Base-by-base conservation (phyloP, 2,888 invertebrate species). In the Idaea aversata region DNA sequence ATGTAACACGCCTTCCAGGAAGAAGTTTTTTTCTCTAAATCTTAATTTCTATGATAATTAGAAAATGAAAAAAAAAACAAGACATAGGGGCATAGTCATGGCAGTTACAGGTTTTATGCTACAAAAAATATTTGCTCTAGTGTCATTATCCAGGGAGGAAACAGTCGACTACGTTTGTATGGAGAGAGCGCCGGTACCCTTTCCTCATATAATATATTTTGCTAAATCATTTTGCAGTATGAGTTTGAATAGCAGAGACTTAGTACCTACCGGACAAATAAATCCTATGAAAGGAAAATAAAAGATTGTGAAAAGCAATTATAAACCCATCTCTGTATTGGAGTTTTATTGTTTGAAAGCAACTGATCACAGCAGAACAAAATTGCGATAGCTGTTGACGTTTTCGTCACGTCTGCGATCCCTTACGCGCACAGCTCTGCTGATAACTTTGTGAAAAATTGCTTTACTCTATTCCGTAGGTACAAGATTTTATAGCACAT, bases 351-450 rank as follows among this genome's bases (percentile, higher is more conserved):
- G 84, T 85, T 75, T 76, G 75, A 72, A 73, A 78, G 79, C 74
- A 61, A 64, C 64, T 64, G 64, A 63, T 65, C 66, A 62, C 81
- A 77, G 81, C 77, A 76, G 77, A 81, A 83, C 85, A 83, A 86
- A 85, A 86, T 81, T 82, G 83, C 78, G 72, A 80, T 77, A 77
- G 75, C 73, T 77, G 75, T 78, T 78, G 74, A 75, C 74, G 68
- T 75, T 77, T 74, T 70, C 69, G 83, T 82, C 87, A 86, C 87
- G 87, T 84, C 77, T 73, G 78, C 81, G 84, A 87, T 87, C 86
- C 79, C 82, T 83, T 82, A 82, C 86, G 87, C 85, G 85, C 84
- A 84, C 75, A 76, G 70, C 61, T 64, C 63, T 61, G 64, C 60
- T 63, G 25, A 15, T 34, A 67, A 66, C 63, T 36, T 63, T 15